A percentile compares a stretch with the other conserved stretches of the same genome.
Conservation (phyloP, 1,140 invertebrate species). For the Leucophenga varia region DNA sequence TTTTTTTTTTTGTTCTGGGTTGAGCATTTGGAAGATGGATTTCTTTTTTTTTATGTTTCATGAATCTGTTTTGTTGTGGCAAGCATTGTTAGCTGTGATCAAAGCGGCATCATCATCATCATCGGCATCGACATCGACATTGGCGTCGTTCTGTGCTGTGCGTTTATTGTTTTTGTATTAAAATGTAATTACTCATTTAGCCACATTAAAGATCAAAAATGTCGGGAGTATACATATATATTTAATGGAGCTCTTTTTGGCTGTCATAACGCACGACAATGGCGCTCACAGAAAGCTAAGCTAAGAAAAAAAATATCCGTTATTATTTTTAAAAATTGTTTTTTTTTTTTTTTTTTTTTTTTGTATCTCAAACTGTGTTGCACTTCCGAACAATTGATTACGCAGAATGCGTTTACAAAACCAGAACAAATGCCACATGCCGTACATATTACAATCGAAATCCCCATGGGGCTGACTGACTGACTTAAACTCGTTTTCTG, state of each 20-base stretch:
- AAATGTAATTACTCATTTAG: constrained; percentile 42
- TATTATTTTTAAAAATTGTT: no score
- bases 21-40: constrained; percentile 38
- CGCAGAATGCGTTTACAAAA: constrained; percentile 43
- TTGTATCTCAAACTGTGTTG: constrained; percentile 28
- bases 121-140: no score
- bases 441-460: constrained; percentile 11
- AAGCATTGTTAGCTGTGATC: constrained; percentile 51
- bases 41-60: constrained; percentile 34
- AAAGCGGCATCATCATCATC: constrained; percentile 53
- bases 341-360: constrained; percentile 9
- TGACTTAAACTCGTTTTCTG: constrained; percentile 1
- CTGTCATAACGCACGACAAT: neutral
- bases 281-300: neutral
- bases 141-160: no score
- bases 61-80: constrained; percentile 53
- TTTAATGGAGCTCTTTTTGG: constrained; percentile 7
- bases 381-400: constrained; percentile 46
- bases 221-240: no score
- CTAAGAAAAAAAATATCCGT: neutral
- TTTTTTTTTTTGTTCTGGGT: no score
- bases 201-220: no score
- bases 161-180: constrained; percentile 32
- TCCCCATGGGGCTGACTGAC: constrained; percentile 40
- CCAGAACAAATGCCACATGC: constrained; percentile 11